A percentile compares a stretch with the other conserved stretches of the same genome.
Evolutionary conservation across 2,797 vertebrate genomes (phyloP).

Genomic region (Onychomys torridus): DNA sequence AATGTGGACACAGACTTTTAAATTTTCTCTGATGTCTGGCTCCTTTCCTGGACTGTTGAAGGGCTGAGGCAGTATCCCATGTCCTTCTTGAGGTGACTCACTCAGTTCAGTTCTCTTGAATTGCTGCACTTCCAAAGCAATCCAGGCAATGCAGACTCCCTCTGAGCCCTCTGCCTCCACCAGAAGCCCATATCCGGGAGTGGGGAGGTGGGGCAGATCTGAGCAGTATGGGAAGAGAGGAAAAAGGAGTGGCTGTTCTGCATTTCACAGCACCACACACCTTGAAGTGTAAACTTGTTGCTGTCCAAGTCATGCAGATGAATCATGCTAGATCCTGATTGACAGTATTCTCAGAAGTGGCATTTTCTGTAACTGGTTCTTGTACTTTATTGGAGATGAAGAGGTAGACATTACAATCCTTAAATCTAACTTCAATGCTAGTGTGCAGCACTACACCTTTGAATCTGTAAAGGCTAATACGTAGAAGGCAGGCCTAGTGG

Average conservation of each 20-base stretch:
- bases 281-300: neutral
- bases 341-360: neutral
- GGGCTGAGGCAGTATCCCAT: neutral
- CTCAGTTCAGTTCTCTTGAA: neutral
- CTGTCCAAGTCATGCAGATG: neutral
- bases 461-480: neutral
- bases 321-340: neutral
- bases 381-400: slow-evolving; percentile 1
- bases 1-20: slow-evolving; percentile 45
- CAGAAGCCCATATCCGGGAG: neutral
- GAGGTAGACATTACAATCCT: slow-evolving; percentile 19
- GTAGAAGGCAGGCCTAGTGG: neutral
- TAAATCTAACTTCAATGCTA: neutral
- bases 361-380: slow-evolving; percentile 47
- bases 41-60: slow-evolving; percentile 49
- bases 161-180: neutral
- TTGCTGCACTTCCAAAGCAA: neutral
- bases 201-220: neutral
- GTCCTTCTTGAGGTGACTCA: neutral
- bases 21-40: neutral
- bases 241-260: neutral
- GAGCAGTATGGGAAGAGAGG: neutral
- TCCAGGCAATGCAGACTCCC: neutral
- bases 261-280: neutral
- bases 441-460: slow-evolving; percentile 12